phyloP scores from a whole-genome alignment of 2,797 vertebrate genomes.

The Streptopelia turtur region DNA sequence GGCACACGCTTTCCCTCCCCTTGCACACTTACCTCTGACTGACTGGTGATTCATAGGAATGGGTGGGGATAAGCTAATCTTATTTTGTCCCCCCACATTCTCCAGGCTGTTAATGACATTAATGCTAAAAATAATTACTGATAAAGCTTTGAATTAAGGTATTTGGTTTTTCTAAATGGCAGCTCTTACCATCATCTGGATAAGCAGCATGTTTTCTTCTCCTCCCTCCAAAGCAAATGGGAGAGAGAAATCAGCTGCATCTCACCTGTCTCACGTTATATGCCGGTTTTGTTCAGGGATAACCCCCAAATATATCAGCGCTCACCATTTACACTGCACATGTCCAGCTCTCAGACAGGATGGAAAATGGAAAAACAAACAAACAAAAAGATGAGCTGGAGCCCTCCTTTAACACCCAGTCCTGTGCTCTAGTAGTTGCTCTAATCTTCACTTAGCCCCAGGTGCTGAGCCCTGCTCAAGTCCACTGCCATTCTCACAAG shows the following conservation, averaged over 20 bases:
- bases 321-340: background rate
- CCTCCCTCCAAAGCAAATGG: background rate
- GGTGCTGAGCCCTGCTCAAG: background rate
- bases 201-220: background rate
- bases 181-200: background rate
- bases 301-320: rapidly evolving
- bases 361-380: background rate
- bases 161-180: background rate
- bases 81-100: background rate
- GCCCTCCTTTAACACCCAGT: background rate
- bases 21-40: background rate
- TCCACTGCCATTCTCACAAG: background rate
- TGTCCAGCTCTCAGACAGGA: background rate
- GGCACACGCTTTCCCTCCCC: background rate
- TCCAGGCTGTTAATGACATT: background rate
- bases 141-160: background rate
- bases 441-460: background rate
- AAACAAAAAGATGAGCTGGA: background rate
- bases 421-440: background rate
- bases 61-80: background rate
- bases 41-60: background rate
- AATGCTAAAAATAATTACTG: background rate
- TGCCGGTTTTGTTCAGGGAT: background rate
- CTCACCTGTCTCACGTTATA: background rate
- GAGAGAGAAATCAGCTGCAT: background rate